These are phyloP conservation scores for Gonocerus acuteangulatus DNA, from an alignment of 2,888 invertebrate genomes.

Conservation along the genomic window DNA sequence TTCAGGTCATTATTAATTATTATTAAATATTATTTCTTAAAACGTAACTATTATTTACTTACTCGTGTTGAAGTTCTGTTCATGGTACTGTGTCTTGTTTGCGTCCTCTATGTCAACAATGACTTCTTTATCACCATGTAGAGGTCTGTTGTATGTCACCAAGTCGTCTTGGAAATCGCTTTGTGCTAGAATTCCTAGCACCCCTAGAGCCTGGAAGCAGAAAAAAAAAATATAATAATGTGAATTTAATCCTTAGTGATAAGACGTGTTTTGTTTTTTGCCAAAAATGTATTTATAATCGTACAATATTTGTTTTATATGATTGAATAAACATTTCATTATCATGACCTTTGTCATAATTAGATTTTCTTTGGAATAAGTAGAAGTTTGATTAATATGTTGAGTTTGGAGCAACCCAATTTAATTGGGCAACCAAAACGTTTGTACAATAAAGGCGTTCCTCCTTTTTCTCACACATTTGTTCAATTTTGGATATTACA, in stretches of 20 bases:
- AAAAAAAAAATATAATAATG: not conserved
- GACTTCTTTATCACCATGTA: slow-evolving; percentile 50
- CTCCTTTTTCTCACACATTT: too few species aligned
- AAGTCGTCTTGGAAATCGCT: not conserved
- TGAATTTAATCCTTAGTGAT: not conserved
- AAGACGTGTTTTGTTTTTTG: not conserved
- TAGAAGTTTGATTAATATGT: too few species aligned
- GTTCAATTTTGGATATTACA: too few species aligned
- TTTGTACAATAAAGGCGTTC: too few species aligned
- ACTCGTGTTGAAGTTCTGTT: slow-evolving; percentile 69
- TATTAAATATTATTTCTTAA: too few species aligned
- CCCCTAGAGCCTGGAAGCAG: slow-evolving; percentile 14
- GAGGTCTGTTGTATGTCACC: slow-evolving; percentile 25
- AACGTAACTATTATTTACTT: too few species aligned
- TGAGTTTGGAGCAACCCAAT: too few species aligned
- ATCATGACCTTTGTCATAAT: not conserved
- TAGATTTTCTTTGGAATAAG: too few species aligned
- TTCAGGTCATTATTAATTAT: too few species aligned
- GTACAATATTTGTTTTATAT: too few species aligned
- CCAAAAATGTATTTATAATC: too few species aligned
- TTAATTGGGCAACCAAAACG: too few species aligned
- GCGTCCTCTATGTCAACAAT: slow-evolving; percentile 63
- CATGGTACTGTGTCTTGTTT: slow-evolving; percentile 66
- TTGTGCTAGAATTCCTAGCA: slow-evolving; percentile 9
- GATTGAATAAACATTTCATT: not conserved